These are phyloP conservation scores for Nebria ingens DNA, from an alignment of 1,140 invertebrate genomes.

Conservation along the genomic window DNA sequence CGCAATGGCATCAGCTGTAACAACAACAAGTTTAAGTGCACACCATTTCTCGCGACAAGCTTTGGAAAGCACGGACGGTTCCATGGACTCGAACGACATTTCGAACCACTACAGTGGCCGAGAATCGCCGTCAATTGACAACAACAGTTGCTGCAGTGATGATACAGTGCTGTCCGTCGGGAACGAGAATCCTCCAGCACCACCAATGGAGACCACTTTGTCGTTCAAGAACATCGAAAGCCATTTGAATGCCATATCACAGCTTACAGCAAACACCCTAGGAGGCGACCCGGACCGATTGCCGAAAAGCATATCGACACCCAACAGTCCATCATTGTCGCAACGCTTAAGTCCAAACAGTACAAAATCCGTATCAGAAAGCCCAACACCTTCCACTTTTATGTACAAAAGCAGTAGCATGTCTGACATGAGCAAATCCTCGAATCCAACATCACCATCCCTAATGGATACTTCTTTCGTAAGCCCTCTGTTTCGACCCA, in stretches of 20 bases:
- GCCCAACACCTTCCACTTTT: constrained; percentile 17
- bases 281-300: constrained; percentile 17
- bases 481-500: background rate
- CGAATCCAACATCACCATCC: constrained; percentile 17
- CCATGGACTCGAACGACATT: constrained; percentile 23
- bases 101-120: constrained; percentile 29
- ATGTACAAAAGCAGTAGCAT: constrained; percentile 18
- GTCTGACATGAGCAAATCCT: constrained; percentile 19
- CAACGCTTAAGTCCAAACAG: constrained; percentile 23
- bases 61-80: constrained; percentile 28
- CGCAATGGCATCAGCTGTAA: constrained; percentile 2
- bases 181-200: constrained; percentile 42
- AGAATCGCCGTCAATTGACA: constrained; percentile 26
- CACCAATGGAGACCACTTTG: constrained; percentile 30
- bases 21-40: constrained; percentile 2
- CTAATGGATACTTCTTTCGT: constrained; percentile 8
- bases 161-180: constrained; percentile 56
- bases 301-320: constrained; percentile 11
- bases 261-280: constrained; percentile 37
- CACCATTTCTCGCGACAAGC: constrained; percentile 22
- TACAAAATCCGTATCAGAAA: constrained; percentile 23
- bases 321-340: constrained; percentile 24
- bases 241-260: constrained; percentile 46
- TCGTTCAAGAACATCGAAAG: constrained; percentile 49
- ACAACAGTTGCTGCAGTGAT: constrained; percentile 50